Percentiles rank a stretch among this genome's conserved stretches.
phyloP scores from a whole-genome alignment of 2,797 vertebrate genomes.

The Argyrosomus regius region DNA sequence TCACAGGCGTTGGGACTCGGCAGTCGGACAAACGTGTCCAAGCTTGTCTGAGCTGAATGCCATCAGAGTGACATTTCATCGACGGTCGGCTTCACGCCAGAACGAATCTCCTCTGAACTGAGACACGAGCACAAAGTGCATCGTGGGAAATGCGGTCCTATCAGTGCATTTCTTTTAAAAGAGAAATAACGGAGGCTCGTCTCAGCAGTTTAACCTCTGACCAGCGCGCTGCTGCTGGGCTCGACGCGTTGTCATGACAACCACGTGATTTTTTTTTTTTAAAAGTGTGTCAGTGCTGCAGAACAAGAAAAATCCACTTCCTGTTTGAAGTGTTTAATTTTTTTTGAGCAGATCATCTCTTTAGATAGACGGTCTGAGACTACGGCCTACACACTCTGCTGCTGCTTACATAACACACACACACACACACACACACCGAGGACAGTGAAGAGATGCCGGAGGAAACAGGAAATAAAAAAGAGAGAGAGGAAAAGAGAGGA shows the following conservation, averaged over 20 bases:
- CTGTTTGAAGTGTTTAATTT: conserved; percentile 59
- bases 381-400: conserved; percentile 79
- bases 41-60: neutral
- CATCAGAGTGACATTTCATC: neutral
- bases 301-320: conserved; percentile 57
- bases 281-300: conserved; percentile 24
- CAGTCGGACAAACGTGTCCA: neutral
- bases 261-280: conserved; percentile 19
- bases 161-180: too few species aligned
- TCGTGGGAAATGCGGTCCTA: conserved; percentile 20
- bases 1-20: neutral
- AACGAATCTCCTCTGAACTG: neutral
- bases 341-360: conserved; percentile 57
- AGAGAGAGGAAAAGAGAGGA: neutral
- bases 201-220: conserved; percentile 31
- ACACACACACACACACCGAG: conserved; percentile 40
- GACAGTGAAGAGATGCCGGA: conserved; percentile 52
- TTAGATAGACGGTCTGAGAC: conserved; percentile 76
- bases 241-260: conserved; percentile 52
- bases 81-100: neutral
- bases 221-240: neutral
- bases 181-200: neutral
- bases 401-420: conserved; percentile 72
- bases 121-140: neutral
- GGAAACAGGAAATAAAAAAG: conserved; percentile 66